Evolutionary conservation across 2,888 invertebrate species (phyloP).

Genomic region (Hydropsyche betteni): DNA sequence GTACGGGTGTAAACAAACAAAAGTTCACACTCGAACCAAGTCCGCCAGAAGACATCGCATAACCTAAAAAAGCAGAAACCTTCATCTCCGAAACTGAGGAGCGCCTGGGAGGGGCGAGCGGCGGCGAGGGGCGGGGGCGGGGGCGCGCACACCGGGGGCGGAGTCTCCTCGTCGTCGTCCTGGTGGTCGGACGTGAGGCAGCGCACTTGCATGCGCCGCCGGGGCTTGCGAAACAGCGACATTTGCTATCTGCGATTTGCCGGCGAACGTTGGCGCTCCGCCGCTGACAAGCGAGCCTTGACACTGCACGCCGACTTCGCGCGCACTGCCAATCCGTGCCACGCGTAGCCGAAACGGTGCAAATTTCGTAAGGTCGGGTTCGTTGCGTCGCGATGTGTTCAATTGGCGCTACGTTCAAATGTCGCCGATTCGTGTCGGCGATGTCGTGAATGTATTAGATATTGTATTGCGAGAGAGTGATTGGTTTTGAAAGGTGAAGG

Average conservation of each 20-base stretch:
- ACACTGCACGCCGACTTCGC: neutral
- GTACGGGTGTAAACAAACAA: too few species aligned
- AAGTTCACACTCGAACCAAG: too few species aligned
- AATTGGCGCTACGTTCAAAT: too few species aligned
- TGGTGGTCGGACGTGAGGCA: constrained; percentile 76
- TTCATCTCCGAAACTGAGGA: constrained; percentile 86
- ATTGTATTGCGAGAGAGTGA: too few species aligned
- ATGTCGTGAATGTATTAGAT: too few species aligned
- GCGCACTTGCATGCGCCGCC: constrained; percentile 81
- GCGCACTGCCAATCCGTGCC: too few species aligned
- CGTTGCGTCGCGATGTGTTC: too few species aligned
- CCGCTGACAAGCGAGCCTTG: neutral
- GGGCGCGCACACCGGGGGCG: constrained; percentile 54
- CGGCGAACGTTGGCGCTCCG: neutral
- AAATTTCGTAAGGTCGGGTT: too few species aligned
- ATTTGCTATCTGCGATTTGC: constrained; percentile 58
- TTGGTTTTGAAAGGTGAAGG: too few species aligned
- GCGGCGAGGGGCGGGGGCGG: constrained; percentile 53
- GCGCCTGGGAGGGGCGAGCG: constrained; percentile 66
- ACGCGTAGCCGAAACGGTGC: too few species aligned
- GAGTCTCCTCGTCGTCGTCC: constrained; percentile 60
- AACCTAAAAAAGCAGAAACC: constrained; percentile 56
- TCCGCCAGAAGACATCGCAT: neutral
- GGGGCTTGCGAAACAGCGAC: constrained; percentile 89
- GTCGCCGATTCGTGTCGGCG: too few species aligned